Evolutionary conservation across 2,113 vertebrate genomes (phyloP), one percentile per base, ranked within the genome.

Genomic region (Rhombomys opimus): DNA sequence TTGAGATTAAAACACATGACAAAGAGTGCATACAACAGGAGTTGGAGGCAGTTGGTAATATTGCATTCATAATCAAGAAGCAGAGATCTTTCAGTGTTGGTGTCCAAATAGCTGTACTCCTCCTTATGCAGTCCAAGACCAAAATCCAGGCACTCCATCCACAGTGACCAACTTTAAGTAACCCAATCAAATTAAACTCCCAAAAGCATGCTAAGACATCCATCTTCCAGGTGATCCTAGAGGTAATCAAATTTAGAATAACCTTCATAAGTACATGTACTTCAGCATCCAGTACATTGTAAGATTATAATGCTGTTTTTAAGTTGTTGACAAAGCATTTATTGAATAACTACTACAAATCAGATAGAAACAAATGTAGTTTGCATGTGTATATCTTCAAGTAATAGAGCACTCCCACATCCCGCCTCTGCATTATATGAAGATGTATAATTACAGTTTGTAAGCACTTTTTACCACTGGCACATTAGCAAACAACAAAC

Each of bases 401-500:
- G 89, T 90, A 97, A 89, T 82, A 67, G 93, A 94, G 30, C 95
- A 85, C 38, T 72, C 38, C 76, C 92, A 41, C 46, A 77, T 54
- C 38, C 6, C 22, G 77, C 95, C 57, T 94, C 72, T 59, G 85
- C 68, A 97, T 96, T 97, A 97, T 97, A 96, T 94, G 41, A 87
- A 92, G 87, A 95, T 92, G 87, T 89, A 32, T 95, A 98, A 98
- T 57, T 97, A 90, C 77, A 90, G 96, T 95, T 98, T 97, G 95
- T 87, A 50, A 97, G 97, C 41, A 87, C 35, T 95, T 96, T 96
- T 90, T 96, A 94, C 95, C 90, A 96, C 18, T 27, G n/a, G 75
- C 92, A 91, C 91, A 98, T 96, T 92, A 82, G 92, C 96, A 97
- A 97, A 98, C 93, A 97, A 97, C 95, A 97, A 98, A 98, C 91